Base-by-base conservation (phyloP, 2,113 vertebrate genomes). In the Dromaius novaehollandiae region DNA sequence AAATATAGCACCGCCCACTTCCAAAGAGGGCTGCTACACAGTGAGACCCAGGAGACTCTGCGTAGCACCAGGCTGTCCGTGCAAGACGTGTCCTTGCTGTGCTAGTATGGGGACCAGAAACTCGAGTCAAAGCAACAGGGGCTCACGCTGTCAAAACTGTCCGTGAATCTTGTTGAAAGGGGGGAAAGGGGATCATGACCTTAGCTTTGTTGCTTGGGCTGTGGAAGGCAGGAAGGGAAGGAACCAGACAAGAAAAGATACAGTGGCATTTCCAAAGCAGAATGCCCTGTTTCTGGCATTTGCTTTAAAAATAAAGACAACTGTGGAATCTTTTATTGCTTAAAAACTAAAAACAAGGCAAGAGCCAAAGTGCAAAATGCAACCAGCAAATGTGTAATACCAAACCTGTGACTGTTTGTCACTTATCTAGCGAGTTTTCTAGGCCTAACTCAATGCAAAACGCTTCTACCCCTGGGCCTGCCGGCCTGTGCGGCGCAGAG, bases 301-400 rank as follows among this genome's bases (percentile, higher is more conserved):
- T 64, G 55, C 50, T 82, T 64, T 40, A 50, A 64, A 91, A 82
- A 15, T 11, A 58, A 18, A 34, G 38, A 24, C 14, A 15, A 19
- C 60, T 55, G 61, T 56, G 77, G 77, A 34, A 21, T 14, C 3
- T 90, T 95, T 94, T 91, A 94, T 95, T 96, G 69, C 17, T 88
- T 16, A 9, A 88, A 91, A 50, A 53, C 73, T 77, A 48, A 46
- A 70, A 44, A 2, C 51, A n/a, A 34, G 25, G 51, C 22, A 46
- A 86, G 46, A 82, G 46, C 36, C 24, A 4, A 80, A 88, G 73
- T 15, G 77, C 74, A 38, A 60, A 89, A 74, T 4, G 34, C 73
- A 55, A 18, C 25, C 63, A 88, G 87, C 7, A 3, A 86, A 24
- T 4, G 19, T n/a, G 36, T 55, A 48, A 48, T 48, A 48, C 46